A percentile compares a stretch with the other conserved stretches of the same genome.
Conservation (phyloP, 1,140 invertebrate species). For the Battus philenor region DNA sequence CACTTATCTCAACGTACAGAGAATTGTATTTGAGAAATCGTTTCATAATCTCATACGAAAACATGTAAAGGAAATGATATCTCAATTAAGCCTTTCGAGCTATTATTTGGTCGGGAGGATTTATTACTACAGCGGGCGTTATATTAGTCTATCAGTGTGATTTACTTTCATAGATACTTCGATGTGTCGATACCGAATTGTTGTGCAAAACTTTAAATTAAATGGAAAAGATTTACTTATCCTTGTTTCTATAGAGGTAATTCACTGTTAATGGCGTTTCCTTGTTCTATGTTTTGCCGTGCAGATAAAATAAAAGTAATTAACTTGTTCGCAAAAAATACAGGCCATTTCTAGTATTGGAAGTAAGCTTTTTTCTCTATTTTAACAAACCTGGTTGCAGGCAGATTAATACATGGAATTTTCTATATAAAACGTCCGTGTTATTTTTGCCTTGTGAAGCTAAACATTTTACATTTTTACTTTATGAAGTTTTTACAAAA, state of each 20-base stretch:
- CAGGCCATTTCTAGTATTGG: not conserved
- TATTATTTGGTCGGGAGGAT: slow-evolving; percentile 12
- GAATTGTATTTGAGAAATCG: slow-evolving; percentile 19
- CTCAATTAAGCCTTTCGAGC: slow-evolving; percentile 10
- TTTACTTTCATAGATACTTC: slow-evolving; percentile 11
- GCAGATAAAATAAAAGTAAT: not conserved
- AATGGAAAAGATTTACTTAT: slow-evolving; percentile 8
- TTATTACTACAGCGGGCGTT: slow-evolving; percentile 32
- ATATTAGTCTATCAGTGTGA: slow-evolving; percentile 22
- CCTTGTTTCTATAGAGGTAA: slow-evolving; percentile 1
- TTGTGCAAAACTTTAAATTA: slow-evolving; percentile 11
- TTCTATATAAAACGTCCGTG: not conserved
- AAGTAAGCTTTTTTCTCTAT: not conserved
- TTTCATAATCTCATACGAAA: slow-evolving; percentile 19
- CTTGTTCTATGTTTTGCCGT: not conserved
- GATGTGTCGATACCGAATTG: slow-evolving; percentile 3
- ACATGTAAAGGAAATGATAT: slow-evolving; percentile 28
- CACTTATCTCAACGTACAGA: slow-evolving; percentile 25
- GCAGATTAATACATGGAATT: not conserved
- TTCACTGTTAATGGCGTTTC: slow-evolving; percentile 1
- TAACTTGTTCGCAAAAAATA: not conserved
- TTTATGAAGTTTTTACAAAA: too few relatives aligned
- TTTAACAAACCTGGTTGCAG: not conserved
- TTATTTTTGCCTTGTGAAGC: not conserved
- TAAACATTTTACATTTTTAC: too few relatives aligned